These are phyloP conservation scores for Catamblyrhynchus diadema DNA, from an alignment of 2,797 vertebrate species.

Conservation along the genomic window DNA sequence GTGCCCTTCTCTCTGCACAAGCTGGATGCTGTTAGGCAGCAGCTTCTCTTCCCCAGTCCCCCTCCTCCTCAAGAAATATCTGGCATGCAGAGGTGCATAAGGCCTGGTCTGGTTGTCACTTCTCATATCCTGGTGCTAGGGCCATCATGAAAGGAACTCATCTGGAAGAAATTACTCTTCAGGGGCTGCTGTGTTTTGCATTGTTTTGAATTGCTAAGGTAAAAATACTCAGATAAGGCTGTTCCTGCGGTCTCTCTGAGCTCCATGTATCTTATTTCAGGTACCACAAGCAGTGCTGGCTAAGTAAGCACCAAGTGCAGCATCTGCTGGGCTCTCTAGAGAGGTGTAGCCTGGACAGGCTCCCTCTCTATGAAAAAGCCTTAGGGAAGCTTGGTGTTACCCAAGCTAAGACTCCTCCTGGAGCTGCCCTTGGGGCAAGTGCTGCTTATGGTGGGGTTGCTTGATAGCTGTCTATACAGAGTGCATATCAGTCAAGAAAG, in stretches of 20 bases:
- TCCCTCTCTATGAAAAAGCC: rapidly evolving
- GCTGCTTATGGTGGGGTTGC: neutral
- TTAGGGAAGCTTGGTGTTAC: neutral
- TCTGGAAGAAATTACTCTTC: neutral
- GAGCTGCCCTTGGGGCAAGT: neutral
- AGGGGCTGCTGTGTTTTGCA: neutral
- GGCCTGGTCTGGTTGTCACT: neutral
- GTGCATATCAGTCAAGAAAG: rapidly evolving
- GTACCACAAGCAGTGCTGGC: neutral
- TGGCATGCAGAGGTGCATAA: neutral
- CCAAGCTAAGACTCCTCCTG: neutral
- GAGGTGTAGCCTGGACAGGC: neutral
- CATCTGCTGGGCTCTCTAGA: neutral
- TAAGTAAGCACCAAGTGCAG: neutral
- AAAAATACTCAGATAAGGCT: neutral
- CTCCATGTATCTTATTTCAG: neutral
- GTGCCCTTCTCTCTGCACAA: neutral
- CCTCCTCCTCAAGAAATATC: neutral
- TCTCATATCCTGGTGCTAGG: neutral
- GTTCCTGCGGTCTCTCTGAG: neutral
- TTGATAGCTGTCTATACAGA: neutral
- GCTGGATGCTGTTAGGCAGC: neutral
- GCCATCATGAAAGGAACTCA: neutral
- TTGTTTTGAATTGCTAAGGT: neutral
- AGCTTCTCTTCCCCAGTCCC: neutral